phyloP scores from a whole-genome alignment of 1,140 invertebrate genomes.

The Oryctes rhinoceros region DNA sequence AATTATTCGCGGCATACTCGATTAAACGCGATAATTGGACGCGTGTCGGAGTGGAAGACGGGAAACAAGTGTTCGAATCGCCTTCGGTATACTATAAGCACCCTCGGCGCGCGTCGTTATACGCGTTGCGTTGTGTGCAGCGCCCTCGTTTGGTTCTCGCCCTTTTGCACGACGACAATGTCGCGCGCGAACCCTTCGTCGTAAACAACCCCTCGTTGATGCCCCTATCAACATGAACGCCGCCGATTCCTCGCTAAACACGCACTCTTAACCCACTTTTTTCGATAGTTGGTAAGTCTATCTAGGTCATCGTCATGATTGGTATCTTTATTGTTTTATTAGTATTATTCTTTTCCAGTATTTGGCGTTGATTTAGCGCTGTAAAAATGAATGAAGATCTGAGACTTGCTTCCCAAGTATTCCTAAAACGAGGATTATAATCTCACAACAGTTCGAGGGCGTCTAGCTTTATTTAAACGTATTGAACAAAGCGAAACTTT shows the following conservation, averaged over 20 bases:
- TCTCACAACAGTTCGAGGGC: no score
- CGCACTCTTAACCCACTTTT: slow-evolving; percentile 8
- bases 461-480: no score
- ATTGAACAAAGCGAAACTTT: no score
- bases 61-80: slow-evolving; percentile 18
- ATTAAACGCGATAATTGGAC: slow-evolving; percentile 20
- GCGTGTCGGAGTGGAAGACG: neutral
- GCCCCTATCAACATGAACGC: neutral
- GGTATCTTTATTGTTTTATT: no score
- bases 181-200: neutral
- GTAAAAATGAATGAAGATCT: no score
- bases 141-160: neutral
- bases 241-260: neutral
- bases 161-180: neutral
- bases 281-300: neutral
- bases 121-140: neutral
- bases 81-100: neutral
- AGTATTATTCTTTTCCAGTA: no score
- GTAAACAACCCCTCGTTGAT: neutral
- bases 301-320: no score
- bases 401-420: no score
- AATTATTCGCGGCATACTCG: slow-evolving; percentile 21
- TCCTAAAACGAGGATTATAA: no score
- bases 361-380: no score
- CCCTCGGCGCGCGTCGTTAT: neutral